A percentile compares a stretch with the other conserved stretches of the same genome.
These are phyloP conservation scores for Doris montereyensis DNA, from an alignment of 2,888 invertebrate genomes.

Conservation along the genomic window DNA sequence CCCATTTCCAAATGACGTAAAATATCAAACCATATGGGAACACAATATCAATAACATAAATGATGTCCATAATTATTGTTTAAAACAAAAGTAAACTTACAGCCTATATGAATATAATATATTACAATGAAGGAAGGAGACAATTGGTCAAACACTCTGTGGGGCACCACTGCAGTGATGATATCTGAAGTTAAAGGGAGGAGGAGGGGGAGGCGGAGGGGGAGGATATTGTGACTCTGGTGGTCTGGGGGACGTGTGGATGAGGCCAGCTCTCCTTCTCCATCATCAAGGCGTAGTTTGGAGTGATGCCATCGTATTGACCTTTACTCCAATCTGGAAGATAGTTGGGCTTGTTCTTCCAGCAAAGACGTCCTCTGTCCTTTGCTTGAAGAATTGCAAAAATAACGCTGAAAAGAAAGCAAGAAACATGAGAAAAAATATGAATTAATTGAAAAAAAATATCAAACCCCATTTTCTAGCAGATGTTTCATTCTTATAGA, in stretches of 20 bases:
- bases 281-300: constrained; percentile 36
- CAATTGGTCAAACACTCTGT: too few relatives aligned
- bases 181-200: not conserved
- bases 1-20: too few relatives aligned
- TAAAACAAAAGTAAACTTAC: too few relatives aligned
- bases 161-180: too few relatives aligned
- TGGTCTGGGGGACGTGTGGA: not conserved
- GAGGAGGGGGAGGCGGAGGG: not conserved
- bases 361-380: constrained; percentile 59
- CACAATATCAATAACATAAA: too few relatives aligned
- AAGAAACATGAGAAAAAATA: constrained; percentile 4
- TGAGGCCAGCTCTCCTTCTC: constrained; percentile 29
- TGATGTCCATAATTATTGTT: too few relatives aligned
- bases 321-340: constrained; percentile 53
- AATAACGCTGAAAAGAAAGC: constrained; percentile 49
- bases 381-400: constrained; percentile 63
- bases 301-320: constrained; percentile 57
- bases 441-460: too few relatives aligned
- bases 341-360: constrained; percentile 56
- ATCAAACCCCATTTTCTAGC: too few relatives aligned
- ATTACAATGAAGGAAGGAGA: too few relatives aligned
- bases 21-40: too few relatives aligned
- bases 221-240: not conserved
- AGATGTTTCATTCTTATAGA: too few relatives aligned
- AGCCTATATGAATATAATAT: too few relatives aligned